A percentile compares a stretch with the other conserved stretches of the same genome.
These are phyloP conservation scores for Hydrotaea cyrtoneurina DNA, from an alignment of 2,888 invertebrate species.

Conservation along the genomic window DNA sequence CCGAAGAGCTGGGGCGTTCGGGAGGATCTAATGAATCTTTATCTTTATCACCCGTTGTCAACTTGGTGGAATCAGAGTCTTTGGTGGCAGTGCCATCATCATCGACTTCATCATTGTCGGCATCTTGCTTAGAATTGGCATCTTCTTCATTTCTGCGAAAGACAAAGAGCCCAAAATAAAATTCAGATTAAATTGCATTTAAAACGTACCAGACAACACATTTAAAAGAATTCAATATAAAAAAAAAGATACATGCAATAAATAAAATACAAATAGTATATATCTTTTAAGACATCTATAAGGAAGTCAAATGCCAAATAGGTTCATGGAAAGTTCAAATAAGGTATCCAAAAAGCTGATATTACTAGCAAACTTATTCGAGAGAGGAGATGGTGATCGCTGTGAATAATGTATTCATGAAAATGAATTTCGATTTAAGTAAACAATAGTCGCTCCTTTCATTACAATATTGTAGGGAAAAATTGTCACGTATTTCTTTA, in stretches of 20 bases:
- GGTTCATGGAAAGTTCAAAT: slow-evolving; percentile 1
- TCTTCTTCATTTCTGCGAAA: slow-evolving; percentile 79
- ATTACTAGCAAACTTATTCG: slow-evolving; percentile 67
- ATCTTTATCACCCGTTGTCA: slow-evolving; percentile 76
- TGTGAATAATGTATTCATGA: slow-evolving; percentile 28
- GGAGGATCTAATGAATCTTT: slow-evolving; percentile 80
- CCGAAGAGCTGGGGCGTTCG: slow-evolving; percentile 81
- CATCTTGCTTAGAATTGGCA: slow-evolving; percentile 80
- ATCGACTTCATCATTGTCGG: slow-evolving; percentile 80
- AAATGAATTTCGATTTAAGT: slow-evolving; percentile 12
- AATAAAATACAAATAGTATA: background rate
- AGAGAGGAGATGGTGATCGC: slow-evolving; percentile 39
- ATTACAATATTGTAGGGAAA: too few species aligned
- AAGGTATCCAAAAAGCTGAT: slow-evolving; percentile 64
- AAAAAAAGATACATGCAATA: slow-evolving; percentile 19
- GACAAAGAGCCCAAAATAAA: background rate
- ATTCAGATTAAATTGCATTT: background rate
- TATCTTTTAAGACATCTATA: slow-evolving; percentile 20
- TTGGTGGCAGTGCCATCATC: slow-evolving; percentile 81
- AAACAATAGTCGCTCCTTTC: too few species aligned
- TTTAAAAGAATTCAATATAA: background rate
- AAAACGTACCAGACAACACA: background rate
- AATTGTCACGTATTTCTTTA: too few species aligned
- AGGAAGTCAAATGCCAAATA: slow-evolving; percentile 22
- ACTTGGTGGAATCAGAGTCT: slow-evolving; percentile 80